Conservation (phyloP, 2,797 vertebrate genomes). For the Pelodytes ibericus region DNA sequence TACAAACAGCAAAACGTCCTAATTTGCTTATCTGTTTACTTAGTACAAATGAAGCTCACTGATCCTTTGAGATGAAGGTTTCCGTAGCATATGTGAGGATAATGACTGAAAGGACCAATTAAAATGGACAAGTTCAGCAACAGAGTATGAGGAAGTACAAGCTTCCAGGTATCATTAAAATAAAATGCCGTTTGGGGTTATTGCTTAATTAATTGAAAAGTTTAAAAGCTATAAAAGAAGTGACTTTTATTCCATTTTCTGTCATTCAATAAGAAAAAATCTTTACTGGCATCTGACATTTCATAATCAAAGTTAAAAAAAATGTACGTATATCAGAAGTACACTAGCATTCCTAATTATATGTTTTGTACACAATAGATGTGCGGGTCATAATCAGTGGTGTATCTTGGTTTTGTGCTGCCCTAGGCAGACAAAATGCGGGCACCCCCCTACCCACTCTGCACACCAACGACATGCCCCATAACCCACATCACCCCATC, state of each 20-base stretch:
- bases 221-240: constrained; percentile 6
- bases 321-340: background rate
- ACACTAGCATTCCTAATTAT: no score
- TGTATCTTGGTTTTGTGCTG: no score
- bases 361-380: no score
- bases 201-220: constrained; percentile 45
- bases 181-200: constrained; percentile 37
- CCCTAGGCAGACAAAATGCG: no score
- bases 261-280: background rate
- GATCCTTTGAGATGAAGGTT: constrained; percentile 22
- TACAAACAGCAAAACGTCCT: no score
- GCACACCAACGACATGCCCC: no score
- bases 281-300: constrained; percentile 7
- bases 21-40: constrained; percentile 21
- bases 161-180: constrained; percentile 5
- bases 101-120: constrained; percentile 43
- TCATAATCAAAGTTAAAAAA: constrained; percentile 11
- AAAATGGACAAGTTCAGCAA: constrained; percentile 37
- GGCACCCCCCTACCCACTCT: no score
- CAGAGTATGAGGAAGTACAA: background rate
- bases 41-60: constrained; percentile 20
- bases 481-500: no score
- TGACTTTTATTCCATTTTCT: background rate
- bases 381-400: no score
- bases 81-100: constrained; percentile 12